phyloP scores from a whole-genome alignment of 2,797 vertebrate genomes.

The Phrynocephalus guinanensis region DNA sequence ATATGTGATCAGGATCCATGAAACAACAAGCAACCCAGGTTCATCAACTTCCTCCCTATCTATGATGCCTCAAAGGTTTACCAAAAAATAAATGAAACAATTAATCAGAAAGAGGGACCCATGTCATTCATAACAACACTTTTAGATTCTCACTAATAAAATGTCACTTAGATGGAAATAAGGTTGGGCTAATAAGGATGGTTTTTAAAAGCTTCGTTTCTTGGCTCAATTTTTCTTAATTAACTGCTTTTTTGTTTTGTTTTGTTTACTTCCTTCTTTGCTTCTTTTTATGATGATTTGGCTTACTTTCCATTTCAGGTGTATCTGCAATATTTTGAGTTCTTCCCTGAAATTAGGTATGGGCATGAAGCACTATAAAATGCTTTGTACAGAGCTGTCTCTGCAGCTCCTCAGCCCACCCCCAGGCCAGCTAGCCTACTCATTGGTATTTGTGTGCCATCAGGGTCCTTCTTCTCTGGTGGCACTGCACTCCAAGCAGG shows the following conservation, averaged over 20 bases:
- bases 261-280: too few relatives aligned
- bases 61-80: constrained; percentile 7
- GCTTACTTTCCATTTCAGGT: too few relatives aligned
- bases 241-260: too few relatives aligned
- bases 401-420: too few relatives aligned
- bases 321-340: too few relatives aligned
- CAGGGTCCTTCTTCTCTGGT: too few relatives aligned
- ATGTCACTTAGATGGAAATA: constrained; percentile 6
- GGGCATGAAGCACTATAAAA: too few relatives aligned
- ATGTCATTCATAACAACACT: neutral
- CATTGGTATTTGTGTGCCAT: too few relatives aligned
- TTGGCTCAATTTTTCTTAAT: constrained; percentile 18
- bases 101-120: constrained; percentile 16
- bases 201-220: neutral
- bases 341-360: too few relatives aligned
- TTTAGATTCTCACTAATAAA: constrained; percentile 19
- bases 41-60: neutral
- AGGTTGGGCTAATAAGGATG: neutral
- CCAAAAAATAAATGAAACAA: constrained; percentile 28
- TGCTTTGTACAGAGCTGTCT: too few relatives aligned
- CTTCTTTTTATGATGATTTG: neutral
- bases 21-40: neutral
- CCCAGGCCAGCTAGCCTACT: too few relatives aligned
- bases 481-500: too few relatives aligned
- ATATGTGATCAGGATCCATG: constrained; percentile 1